Evolutionary conservation across 1,140 invertebrate species (phyloP), one percentile per base, ranked within the genome.

Genomic region (Panagrolaimus sp.): DNA sequence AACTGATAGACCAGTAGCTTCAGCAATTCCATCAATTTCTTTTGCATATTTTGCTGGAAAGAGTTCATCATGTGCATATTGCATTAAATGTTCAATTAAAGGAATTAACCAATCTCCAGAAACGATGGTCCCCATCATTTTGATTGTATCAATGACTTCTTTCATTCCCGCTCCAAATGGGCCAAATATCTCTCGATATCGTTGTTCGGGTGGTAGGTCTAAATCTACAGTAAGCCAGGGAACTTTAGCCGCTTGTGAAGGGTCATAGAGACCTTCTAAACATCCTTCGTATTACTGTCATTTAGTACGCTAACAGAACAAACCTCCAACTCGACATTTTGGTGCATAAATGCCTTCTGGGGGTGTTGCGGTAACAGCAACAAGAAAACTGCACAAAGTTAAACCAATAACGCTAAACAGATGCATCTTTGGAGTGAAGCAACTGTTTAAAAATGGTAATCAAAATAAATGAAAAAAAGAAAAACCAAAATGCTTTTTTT

Each of bases 11-110:
- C 68, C 69, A 8, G 69, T 70, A 27, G 42, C 61, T 45, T 64
- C 44, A 16, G 69, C 68, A 38, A 70, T 70, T 1, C 69, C 69
- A 0, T 70, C 23, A 43, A 69, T 72, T 72, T 70, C 69, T 31
- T 44, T 42, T 20, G n/a, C 25, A 44, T 70, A 70, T 11, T 23
- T 20, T 11, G 68, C n/a, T 0, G 69, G 69, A 31, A 70, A 70
- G 7, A 70, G 47, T 23, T 72, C 44, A 23, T 25, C 69, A 31
- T 57, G 51, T 11, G 51, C 51, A 23, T n/a, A 57, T n/a, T 13
- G 9, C 51, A 63, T 25, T 1, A 65, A 27, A 31, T 62, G 23
- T 62, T 43, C 65, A 48, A 70, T 46, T 9, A 70, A 51, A 13
- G 43, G 31, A 16, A 72, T 67, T 9, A 70, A 14, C n/a, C 74